Evolutionary conservation across 2,797 vertebrate genomes (phyloP), one percentile per base, ranked within the genome.

Genomic region (Pipistrellus pygmaeus): DNA sequence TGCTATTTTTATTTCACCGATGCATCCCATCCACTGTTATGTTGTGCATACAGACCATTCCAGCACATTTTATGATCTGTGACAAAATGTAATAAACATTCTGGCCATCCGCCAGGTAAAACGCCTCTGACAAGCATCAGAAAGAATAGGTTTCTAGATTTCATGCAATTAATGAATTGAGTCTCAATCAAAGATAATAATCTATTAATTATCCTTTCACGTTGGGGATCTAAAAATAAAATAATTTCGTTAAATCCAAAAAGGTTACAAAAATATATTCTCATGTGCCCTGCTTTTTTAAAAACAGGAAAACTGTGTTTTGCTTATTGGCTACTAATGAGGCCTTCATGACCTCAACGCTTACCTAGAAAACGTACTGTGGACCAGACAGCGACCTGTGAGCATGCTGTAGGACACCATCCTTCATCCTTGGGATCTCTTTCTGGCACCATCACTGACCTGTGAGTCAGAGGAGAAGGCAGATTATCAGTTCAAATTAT

Each of bases 11-110:
- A 90, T 76, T 89, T 62, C 72, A 25, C 35, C 13, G 73, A 18
- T 71, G 66, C n/a, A 32, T 68, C 62, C 72, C 57, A 25, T 72
- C 57, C 35, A 72, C 57, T 30, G 44, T 35, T 41, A 20, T 20
- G 38, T 35, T 84, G 53, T 78, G 46, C 68, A 21, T 71, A 44
- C 14, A 66, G 51, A 44, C 10, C n/a, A 13, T 38, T 92, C 77
- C 20, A 66, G 69, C 51, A 44, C 32, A 25, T 93, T 93, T 96
- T 87, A 95, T 85, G 94, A 93, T 82, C 86, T 94, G 85, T 91
- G 87, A 94, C 85, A 90, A 89, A 96, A 95, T 72, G 41, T 89
- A 86, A 93, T 91, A 86, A 90, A 85, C 51, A 18, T 72, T 90
- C 80, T 95, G 89, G 81, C 86, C 91, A 88, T 69, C 88, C 20